A percentile compares a stretch with the other conserved stretches of the same genome.
These are phyloP conservation scores for Glomeris marginata DNA, from an alignment of 2,888 invertebrate species.

Conservation along the genomic window DNA sequence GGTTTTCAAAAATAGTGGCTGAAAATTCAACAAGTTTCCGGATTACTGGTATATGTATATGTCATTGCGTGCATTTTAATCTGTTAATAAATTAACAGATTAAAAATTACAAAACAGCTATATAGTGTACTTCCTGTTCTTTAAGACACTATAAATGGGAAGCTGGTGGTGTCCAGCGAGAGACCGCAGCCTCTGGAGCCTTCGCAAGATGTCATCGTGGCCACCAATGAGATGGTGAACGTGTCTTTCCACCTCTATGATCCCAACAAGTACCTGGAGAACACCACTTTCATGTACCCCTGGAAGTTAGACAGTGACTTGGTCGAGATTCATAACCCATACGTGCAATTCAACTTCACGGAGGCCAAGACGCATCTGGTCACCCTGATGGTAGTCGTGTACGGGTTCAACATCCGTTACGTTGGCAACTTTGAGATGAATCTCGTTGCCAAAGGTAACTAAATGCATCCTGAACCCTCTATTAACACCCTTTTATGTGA, in stretches of 20 bases:
- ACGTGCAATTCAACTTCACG: constrained; percentile 5
- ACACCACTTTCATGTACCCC: background rate
- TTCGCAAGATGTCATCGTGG: background rate
- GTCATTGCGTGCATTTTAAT: no score
- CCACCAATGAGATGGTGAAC: constrained; percentile 1
- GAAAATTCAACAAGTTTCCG: no score
- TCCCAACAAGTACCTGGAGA: constrained; percentile 3
- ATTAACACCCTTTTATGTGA: background rate
- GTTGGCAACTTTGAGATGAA: background rate
- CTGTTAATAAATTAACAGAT: no score
- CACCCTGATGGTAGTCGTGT: constrained; percentile 1
- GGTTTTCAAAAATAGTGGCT: no score
- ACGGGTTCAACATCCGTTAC: background rate
- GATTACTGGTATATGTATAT: no score
- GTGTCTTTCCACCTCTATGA: constrained; percentile 2
- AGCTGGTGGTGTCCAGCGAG: background rate
- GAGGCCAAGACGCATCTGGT: background rate
- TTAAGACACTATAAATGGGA: constrained; percentile 3
- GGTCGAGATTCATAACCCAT: background rate
- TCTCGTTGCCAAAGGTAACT: constrained; percentile 2
- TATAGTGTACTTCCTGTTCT: background rate
- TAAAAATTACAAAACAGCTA: background rate
- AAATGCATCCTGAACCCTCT: background rate
- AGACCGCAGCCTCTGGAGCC: background rate
- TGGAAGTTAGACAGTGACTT: background rate